Evolutionary conservation across 2,888 invertebrate genomes (phyloP), one percentile per base, ranked within the genome.

Genomic region (Pomacea canaliculata): DNA sequence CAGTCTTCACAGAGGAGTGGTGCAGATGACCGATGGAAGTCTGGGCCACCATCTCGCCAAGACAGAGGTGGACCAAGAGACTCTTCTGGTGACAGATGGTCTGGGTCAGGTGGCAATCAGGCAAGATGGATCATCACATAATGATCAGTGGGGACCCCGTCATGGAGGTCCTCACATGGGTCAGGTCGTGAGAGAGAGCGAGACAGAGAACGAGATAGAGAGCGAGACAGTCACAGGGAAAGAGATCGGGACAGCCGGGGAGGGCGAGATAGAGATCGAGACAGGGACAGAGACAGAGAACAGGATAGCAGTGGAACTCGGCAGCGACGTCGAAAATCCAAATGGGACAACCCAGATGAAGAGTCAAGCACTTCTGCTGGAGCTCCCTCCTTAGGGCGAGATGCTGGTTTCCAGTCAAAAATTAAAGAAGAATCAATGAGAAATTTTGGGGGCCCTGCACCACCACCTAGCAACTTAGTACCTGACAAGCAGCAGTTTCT

Each of bases 331-430:
- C 66, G 78, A 12, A 79, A 77, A 59, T 80, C 80, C 51, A 77
- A 80, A 37, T 80, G 78, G 78, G 78, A 78, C 49, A 77, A 76
- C 46, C 80, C 80, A 48, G 80, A 73, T 19, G 78, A 78, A 13
- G 76, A 76, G 23, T 19, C 70, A 1, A 19, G 12, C 19, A 19
- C 16, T 18, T 19, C 63, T 19, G 19, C 16, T 63, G 62, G 13
- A 18, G 74, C 48, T 4, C 16, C 56, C 49, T 66, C 70, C 16
- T n/a, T 46, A 16, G 63, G 48, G n/a, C 23, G 74, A 12, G 63
- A 67, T 48, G 37, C 74, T 7, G 23, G 37, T 49, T 74, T 74
- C 48, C 74, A 46, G n/a, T 59, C 18, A 60, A 2, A 59, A 8
- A 27, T 69, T 1, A 69, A 69, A 63, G 48, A 68, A 10, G 74